Percentiles rank a stretch among this genome's conserved stretches.
Evolutionary conservation across 2,888 invertebrate species (phyloP).

Genomic region (Coelogynopora nodosa): DNA sequence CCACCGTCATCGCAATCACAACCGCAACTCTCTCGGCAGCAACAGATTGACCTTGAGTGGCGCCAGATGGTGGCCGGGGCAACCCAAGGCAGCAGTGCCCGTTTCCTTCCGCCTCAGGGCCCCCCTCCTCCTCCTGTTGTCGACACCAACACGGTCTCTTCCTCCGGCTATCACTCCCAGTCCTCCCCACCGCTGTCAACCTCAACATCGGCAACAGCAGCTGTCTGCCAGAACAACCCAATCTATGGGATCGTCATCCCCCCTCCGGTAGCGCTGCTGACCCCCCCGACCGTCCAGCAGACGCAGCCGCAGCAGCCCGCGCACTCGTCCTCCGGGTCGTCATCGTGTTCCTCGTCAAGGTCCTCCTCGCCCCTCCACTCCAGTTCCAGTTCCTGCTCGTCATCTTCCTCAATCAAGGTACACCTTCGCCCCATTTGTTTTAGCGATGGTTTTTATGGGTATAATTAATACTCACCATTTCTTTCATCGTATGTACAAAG

Average conservation of each 20-base stretch:
- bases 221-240: background rate
- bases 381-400: background rate
- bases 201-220: background rate
- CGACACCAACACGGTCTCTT: background rate
- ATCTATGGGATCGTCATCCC: background rate
- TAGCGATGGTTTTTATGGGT: too few relatives aligned
- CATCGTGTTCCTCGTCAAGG: background rate
- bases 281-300: background rate
- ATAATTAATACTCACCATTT: too few relatives aligned
- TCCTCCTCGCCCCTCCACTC: background rate
- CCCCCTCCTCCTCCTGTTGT: too few relatives aligned
- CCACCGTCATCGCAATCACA: background rate
- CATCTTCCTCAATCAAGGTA: background rate
- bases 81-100: background rate
- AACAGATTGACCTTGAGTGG: background rate
- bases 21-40: background rate
- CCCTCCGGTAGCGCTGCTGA: background rate
- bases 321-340: background rate
- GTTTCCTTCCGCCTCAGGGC: background rate
- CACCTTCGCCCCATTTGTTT: too few relatives aligned
- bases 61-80: background rate
- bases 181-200: background rate
- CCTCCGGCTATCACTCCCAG: background rate
- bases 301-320: too few relatives aligned
- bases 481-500: too few relatives aligned